Evolutionary conservation across 1,140 invertebrate species (phyloP).

Genomic region (Zaprionus davidi): DNA sequence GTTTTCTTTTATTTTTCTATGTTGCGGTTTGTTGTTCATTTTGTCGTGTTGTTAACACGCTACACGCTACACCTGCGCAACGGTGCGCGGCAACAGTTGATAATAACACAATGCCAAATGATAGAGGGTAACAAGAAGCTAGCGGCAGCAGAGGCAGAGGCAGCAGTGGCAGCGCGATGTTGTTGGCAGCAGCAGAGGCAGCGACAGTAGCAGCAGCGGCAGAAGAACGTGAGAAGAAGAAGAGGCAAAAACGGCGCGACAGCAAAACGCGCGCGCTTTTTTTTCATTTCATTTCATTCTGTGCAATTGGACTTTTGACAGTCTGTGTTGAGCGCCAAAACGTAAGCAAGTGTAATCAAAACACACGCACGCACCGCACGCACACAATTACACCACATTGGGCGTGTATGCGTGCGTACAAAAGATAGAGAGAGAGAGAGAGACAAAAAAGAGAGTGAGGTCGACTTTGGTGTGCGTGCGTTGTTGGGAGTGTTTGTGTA

Average conservation of each 20-base stretch:
- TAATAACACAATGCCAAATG: constrained; percentile 54
- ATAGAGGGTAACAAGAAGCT: constrained; percentile 40
- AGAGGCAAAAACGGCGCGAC: constrained; percentile 29
- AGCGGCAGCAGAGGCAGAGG: constrained; percentile 22
- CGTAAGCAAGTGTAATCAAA: constrained; percentile 78
- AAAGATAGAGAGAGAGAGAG: constrained; percentile 21
- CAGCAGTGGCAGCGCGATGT: constrained; percentile 14
- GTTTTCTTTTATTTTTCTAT: constrained; percentile 28
- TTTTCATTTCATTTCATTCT: constrained; percentile 22
- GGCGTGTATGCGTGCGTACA: constrained; percentile 41
- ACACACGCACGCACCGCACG: constrained; percentile 75
- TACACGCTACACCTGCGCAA: constrained; percentile 76
- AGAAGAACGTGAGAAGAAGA: constrained; percentile 3
- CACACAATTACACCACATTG: constrained; percentile 65
- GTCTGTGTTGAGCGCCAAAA: constrained; percentile 72
- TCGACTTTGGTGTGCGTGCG: constrained; percentile 37
- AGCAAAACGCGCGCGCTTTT: constrained; percentile 72
- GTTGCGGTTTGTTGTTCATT: constrained; percentile 49
- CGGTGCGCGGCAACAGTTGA: constrained; percentile 74
- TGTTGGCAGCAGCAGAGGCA: constrained; percentile 10
- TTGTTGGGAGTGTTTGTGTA: constrained; percentile 22
- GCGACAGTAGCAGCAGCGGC: constrained; percentile 35
- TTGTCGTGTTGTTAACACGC: constrained; percentile 67
- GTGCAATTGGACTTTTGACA: constrained; percentile 71
- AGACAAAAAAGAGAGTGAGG: constrained; percentile 12